Evolutionary conservation across 2,113 vertebrate genomes (phyloP).

Genomic region (Cygnus buccinator): DNA sequence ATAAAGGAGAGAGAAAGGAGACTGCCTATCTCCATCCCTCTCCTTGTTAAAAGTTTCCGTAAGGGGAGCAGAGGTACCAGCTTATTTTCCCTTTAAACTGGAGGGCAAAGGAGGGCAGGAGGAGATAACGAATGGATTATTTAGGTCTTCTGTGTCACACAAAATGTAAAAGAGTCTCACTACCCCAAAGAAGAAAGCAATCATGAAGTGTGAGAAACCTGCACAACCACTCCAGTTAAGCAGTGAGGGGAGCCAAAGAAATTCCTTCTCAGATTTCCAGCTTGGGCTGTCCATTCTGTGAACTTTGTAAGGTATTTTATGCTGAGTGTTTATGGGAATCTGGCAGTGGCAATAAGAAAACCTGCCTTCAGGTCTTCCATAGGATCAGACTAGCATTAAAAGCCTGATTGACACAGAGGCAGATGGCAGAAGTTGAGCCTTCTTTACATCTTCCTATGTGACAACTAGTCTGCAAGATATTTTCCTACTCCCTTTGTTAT

Average conservation of each 20-base stretch:
- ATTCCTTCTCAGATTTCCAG: neutral
- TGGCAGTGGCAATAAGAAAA: neutral
- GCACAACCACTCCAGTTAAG: neutral
- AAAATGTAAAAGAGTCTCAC: neutral
- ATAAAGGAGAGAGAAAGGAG: neutral
- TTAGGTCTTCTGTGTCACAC: neutral
- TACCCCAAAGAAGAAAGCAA: neutral
- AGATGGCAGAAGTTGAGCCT: neutral
- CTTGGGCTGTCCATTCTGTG: neutral
- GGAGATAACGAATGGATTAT: neutral
- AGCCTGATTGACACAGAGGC: too few relatives aligned
- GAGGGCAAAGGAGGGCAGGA: neutral
- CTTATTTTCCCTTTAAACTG: neutral
- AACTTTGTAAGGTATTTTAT: neutral
- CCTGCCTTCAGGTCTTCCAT: neutral
- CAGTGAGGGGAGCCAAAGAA: rapidly evolving
- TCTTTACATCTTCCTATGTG: neutral
- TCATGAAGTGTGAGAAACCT: neutral
- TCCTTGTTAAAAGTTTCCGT: neutral
- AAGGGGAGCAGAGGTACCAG: neutral
- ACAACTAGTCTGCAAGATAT: neutral
- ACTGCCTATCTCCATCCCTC: rapidly evolving
- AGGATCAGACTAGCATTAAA: neutral
- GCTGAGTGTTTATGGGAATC: neutral
- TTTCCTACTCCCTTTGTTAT: neutral